Evolutionary conservation across 2,113 vertebrate genomes (phyloP).

Genomic region (Hippocampus abdominalis): DNA sequence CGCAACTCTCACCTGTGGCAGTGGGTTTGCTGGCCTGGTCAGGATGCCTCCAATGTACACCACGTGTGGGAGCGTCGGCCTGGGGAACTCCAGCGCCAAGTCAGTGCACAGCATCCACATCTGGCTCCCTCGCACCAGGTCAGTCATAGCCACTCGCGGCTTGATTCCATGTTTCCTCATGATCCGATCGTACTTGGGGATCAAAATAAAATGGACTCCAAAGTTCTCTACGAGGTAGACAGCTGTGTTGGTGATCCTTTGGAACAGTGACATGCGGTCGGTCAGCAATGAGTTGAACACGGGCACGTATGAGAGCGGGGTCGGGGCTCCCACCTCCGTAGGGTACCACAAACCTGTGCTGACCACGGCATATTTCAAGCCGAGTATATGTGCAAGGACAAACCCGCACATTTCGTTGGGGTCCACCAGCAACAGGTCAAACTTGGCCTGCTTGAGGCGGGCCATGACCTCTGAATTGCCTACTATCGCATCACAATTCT

Average conservation of each 20-base stretch:
- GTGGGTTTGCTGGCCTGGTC: constrained; percentile 84
- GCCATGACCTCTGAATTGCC: constrained; percentile 82
- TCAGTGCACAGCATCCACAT: constrained; percentile 99
- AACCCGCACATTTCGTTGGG: constrained; percentile 99
- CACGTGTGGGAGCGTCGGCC: constrained; percentile 94
- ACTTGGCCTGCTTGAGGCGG: constrained; percentile 81
- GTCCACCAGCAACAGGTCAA: constrained; percentile 94
- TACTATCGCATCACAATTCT: constrained; percentile 93
- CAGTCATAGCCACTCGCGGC: constrained; percentile 84
- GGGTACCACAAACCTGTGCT: constrained; percentile 98
- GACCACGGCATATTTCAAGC: constrained; percentile 92
- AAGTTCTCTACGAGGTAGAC: constrained; percentile 91
- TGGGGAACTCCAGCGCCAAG: constrained; percentile 92
- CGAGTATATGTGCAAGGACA: constrained; percentile 90
- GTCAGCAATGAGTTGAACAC: constrained; percentile 98
- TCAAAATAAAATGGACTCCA: constrained; percentile 87
- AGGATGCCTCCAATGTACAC: constrained; percentile 98
- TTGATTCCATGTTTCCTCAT: constrained; percentile 86
- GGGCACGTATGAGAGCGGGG: constrained; percentile 91
- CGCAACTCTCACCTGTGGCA: constrained; percentile 85
- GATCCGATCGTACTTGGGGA: constrained; percentile 94
- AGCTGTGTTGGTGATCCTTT: constrained; percentile 87
- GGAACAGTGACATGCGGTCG: constrained; percentile 86
- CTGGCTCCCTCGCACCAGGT: constrained; percentile 89
- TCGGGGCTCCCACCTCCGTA: constrained; percentile 92